These are phyloP conservation scores for Megastigmus dorsalis DNA, from an alignment of 2,888 invertebrate genomes.

Conservation along the genomic window DNA sequence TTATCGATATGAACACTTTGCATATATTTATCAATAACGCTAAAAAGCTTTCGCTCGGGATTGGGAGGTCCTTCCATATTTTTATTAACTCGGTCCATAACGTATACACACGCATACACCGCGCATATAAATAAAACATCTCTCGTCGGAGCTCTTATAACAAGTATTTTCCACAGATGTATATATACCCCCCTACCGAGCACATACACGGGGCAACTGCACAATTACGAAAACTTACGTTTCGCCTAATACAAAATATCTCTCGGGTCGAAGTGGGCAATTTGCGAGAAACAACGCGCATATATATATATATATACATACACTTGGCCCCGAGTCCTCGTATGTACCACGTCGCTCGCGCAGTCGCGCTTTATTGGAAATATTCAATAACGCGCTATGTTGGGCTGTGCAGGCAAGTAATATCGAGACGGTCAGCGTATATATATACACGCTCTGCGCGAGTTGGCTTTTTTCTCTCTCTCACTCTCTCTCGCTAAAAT, in stretches of 20 bases:
- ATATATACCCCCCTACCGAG: neutral
- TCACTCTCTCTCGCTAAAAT: slow-evolving; percentile 40
- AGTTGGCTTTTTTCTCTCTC: slow-evolving; percentile 28
- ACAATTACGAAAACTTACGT: slow-evolving; percentile 41
- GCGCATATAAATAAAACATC: slow-evolving; percentile 36
- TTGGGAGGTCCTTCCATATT: no score
- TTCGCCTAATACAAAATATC: slow-evolving; percentile 44
- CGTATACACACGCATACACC: no score
- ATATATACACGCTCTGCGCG: slow-evolving; percentile 16
- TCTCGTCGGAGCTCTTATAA: neutral
- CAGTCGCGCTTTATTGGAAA: slow-evolving; percentile 45
- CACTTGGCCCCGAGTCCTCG: neutral
- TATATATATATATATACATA: neutral
- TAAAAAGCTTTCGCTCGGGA: slow-evolving; percentile 29
- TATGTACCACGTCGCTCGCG: slow-evolving; percentile 13
- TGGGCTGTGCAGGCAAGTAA: slow-evolving; percentile 34
- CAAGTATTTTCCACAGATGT: neutral
- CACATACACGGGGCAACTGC: neutral
- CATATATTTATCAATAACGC: neutral
- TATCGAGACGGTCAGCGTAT: slow-evolving; percentile 15
- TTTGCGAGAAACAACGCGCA: slow-evolving; percentile 39
- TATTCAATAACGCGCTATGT: slow-evolving; percentile 42
- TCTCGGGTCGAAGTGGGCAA: slow-evolving; percentile 43
- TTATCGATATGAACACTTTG: no score
- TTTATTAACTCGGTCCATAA: slow-evolving; percentile 27